These are phyloP conservation scores for Sminthurides bifidus DNA, from an alignment of 1,140 invertebrate genomes.

Conservation along the genomic window DNA sequence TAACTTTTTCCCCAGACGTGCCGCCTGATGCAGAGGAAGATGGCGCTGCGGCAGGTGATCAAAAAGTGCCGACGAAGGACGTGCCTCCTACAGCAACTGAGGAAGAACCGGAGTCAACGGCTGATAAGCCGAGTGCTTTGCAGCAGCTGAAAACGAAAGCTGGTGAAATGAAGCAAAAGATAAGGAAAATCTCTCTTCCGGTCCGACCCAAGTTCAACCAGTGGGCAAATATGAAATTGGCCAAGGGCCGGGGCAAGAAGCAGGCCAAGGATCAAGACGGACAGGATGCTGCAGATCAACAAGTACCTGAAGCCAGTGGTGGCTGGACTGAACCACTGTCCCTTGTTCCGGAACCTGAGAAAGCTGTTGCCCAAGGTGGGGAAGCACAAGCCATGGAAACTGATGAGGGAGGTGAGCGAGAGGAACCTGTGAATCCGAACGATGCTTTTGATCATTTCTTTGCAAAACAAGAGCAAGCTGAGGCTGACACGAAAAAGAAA, in stretches of 20 bases:
- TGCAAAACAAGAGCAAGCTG: neutral
- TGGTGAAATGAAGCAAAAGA: constrained; percentile 33
- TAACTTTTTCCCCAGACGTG: constrained; percentile 10
- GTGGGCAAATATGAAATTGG: constrained; percentile 35
- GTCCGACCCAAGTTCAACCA: constrained; percentile 35
- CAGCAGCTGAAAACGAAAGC: constrained; percentile 15
- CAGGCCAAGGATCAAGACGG: constrained; percentile 33
- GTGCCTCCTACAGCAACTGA: neutral
- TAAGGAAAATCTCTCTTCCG: constrained; percentile 42
- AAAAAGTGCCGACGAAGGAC: neutral
- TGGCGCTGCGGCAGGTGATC: neutral
- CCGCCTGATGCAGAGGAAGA: neutral
- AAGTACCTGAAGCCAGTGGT: constrained; percentile 27
- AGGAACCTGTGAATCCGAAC: constrained; percentile 1
- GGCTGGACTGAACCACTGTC: neutral
- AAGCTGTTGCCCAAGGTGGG: neutral
- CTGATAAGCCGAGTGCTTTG: constrained; percentile 8
- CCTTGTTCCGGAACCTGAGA: neutral
- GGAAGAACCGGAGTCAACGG: constrained; percentile 4
- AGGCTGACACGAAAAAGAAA: neutral
- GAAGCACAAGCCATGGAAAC: too few species aligned
- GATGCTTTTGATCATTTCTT: neutral
- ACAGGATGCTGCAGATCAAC: constrained; percentile 31
- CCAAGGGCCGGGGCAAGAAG: constrained; percentile 31
- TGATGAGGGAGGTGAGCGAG: neutral